Percentiles rank a stretch among this genome's conserved stretches.
Evolutionary conservation across 2,113 vertebrate species (phyloP).

Genomic region (Pseudopodoces humilis): DNA sequence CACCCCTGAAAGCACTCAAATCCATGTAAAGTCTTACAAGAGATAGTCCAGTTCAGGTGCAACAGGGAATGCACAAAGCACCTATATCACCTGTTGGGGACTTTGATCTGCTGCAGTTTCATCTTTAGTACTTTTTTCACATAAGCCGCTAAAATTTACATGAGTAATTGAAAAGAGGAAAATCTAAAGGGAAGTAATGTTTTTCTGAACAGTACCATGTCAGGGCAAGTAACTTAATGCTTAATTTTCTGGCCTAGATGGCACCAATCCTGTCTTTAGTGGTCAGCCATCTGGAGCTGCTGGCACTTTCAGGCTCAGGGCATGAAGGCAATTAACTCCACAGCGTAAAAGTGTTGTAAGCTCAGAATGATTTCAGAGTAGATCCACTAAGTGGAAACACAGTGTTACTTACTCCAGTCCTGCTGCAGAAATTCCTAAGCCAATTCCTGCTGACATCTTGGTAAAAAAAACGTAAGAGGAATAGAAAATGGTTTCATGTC

Average conservation of each 20-base stretch:
- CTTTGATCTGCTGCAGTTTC: not conserved
- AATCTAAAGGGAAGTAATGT: not conserved
- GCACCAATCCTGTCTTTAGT: not conserved
- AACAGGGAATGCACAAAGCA: not conserved
- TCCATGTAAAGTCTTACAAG: not conserved
- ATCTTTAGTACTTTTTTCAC: not conserved
- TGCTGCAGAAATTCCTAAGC: conserved; percentile 91
- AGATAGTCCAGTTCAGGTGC: not conserved
- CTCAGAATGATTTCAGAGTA: not conserved
- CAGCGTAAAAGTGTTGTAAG: not conserved
- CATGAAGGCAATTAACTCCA: not conserved
- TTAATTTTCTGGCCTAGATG: not conserved
- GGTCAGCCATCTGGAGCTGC: conserved; percentile 19
- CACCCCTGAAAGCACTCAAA: not conserved
- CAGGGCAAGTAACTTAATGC: not conserved
- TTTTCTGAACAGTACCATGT: not conserved
- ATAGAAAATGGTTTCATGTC: conserved; percentile 96
- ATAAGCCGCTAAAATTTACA: not conserved
- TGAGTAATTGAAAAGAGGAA: not conserved
- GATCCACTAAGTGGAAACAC: not conserved
- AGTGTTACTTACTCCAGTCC: conserved; percentile 87
- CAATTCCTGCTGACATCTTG: conserved; percentile 88
- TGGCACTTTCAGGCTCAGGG: not conserved
- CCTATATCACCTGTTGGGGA: not conserved
- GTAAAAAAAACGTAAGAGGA: conserved; percentile 95